These are phyloP conservation scores for Montipora foliosa DNA, from an alignment of 64 coral and sea anemone genomes.

Conservation along the genomic window DNA sequence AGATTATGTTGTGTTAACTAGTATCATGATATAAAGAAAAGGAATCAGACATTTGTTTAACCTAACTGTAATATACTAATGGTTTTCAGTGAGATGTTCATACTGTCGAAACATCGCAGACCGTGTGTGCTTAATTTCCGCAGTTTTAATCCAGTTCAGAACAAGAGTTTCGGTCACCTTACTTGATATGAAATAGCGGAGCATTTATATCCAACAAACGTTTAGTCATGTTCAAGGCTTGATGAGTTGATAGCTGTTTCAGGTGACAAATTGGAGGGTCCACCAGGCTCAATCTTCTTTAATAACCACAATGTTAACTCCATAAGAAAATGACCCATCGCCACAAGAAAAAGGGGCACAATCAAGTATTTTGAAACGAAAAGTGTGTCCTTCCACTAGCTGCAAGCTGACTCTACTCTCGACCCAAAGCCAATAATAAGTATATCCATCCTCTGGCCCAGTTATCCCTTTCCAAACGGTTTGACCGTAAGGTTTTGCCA, in stretches of 20 bases:
- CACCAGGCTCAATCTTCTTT: neutral
- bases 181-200: too few species aligned
- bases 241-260: neutral
- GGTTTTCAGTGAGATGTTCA: too few species aligned
- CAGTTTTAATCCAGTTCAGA: too few species aligned
- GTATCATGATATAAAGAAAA: too few species aligned
- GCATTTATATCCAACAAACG: too few species aligned
- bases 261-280: neutral
- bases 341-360: neutral
- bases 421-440: conserved; percentile 43
- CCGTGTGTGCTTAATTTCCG: too few species aligned
- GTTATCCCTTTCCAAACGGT: conserved; percentile 64
- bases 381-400: neutral
- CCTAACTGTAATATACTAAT: too few species aligned
- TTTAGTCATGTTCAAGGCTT: neutral
- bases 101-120: too few species aligned
- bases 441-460: neutral
- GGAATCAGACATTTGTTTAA: too few species aligned
- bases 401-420: neutral
- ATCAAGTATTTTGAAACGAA: neutral
- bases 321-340: neutral
- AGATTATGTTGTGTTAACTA: too few species aligned
- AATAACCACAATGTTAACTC: neutral
- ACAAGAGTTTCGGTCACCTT: too few species aligned
- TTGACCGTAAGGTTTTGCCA: neutral